These are phyloP conservation scores for Thrips palmi DNA, from an alignment of 1,140 invertebrate species.

Conservation along the genomic window DNA sequence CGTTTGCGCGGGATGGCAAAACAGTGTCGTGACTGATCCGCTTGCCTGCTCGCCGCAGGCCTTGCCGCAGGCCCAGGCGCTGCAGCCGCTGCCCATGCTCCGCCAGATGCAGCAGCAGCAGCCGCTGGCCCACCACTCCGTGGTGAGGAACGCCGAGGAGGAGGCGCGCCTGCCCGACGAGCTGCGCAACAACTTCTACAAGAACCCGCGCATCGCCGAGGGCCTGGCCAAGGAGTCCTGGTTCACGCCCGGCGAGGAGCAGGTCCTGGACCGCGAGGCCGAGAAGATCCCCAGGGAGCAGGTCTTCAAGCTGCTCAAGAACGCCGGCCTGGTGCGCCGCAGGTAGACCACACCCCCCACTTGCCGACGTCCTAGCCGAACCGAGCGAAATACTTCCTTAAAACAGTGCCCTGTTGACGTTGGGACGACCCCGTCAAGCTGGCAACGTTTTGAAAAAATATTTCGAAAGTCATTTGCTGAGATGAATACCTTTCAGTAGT, in stretches of 20 bases:
- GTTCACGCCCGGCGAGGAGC: conserved; percentile 27
- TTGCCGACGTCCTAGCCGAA: too few relatives aligned
- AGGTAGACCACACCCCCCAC: too few relatives aligned
- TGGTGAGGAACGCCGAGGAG: conserved; percentile 32
- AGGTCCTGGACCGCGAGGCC: conserved; percentile 50
- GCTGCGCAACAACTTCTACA: conserved; percentile 52
- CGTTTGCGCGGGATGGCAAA: too few relatives aligned
- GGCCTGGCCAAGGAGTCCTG: conserved; percentile 54
- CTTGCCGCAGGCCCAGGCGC: conserved; percentile 5
- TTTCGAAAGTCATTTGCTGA: too few relatives aligned
- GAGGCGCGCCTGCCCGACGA: conserved; percentile 38
- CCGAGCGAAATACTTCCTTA: too few relatives aligned
- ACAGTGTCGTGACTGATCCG: too few relatives aligned
- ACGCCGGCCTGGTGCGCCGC: conserved; percentile 35
- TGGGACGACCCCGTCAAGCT: too few relatives aligned
- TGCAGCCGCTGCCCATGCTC: not conserved
- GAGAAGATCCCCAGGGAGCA: conserved; percentile 56
- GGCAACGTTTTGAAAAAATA: too few relatives aligned
- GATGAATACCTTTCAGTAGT: too few relatives aligned
- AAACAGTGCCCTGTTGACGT: too few relatives aligned
- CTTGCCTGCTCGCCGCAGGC: conserved; percentile 2
- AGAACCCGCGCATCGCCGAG: conserved; percentile 47
- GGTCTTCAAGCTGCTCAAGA: conserved; percentile 51
- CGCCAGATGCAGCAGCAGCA: too few relatives aligned
- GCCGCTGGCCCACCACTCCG: conserved; percentile 31